Percentiles rank a stretch among this genome's conserved stretches.
Evolutionary conservation across 2,797 vertebrate species (phyloP).

Genomic region (Acrossocheilus wenchowensis): DNA sequence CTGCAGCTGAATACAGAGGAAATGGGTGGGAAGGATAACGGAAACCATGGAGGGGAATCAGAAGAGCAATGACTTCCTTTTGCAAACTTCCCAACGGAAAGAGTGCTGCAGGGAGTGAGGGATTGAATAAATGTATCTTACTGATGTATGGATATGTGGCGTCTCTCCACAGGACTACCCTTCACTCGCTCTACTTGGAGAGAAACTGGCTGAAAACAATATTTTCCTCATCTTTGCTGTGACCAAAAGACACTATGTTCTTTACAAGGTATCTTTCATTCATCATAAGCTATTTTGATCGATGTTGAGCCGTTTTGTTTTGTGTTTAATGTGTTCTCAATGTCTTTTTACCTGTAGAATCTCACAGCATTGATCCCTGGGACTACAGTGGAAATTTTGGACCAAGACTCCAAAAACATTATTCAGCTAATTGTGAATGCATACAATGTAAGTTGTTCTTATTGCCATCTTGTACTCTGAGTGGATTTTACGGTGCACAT

Average conservation of each 20-base stretch:
- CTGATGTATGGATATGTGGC: conserved; percentile 32
- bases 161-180: conserved; percentile 87
- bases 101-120: conserved; percentile 16
- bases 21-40: conserved; percentile 45
- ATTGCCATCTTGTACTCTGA: not conserved
- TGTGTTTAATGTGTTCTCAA: not conserved
- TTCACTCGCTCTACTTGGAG: conserved; percentile 93
- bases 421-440: conserved; percentile 95
- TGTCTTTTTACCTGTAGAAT: conserved; percentile 77
- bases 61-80: conserved; percentile 53
- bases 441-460: conserved; percentile 88
- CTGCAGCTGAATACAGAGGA: conserved; percentile 38
- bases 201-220: conserved; percentile 96
- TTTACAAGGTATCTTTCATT: conserved; percentile 88
- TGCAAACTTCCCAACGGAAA: conserved; percentile 42
- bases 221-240: conserved; percentile 97
- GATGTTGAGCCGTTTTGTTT: not conserved
- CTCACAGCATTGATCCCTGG: conserved; percentile 94
- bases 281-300: not conserved
- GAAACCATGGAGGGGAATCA: conserved; percentile 56
- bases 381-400: conserved; percentile 95
- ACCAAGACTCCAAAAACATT: conserved; percentile 95
- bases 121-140: conserved; percentile 30
- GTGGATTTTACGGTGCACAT: not conserved
- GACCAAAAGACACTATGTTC: conserved; percentile 88